Percentiles rank a stretch among this genome's conserved stretches.
Conservation (phyloP, 2,797 vertebrate species). For the Anolis apletophallus region DNA sequence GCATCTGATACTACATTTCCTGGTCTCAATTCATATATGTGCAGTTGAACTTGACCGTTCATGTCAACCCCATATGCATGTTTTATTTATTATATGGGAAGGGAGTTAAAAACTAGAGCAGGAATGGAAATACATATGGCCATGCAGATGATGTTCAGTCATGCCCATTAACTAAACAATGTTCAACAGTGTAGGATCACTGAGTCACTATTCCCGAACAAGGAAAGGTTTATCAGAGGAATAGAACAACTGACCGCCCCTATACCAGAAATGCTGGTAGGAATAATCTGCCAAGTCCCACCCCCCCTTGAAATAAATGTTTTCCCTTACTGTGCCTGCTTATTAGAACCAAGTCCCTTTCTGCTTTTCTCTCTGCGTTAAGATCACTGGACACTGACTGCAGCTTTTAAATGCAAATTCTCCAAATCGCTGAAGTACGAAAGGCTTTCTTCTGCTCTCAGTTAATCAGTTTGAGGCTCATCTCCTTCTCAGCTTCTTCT, state of each 20-base stretch:
- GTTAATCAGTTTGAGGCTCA: conserved; percentile 26
- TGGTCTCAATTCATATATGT: neutral
- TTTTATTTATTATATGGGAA: neutral
- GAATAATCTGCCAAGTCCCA: neutral
- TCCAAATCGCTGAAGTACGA: conserved; percentile 23
- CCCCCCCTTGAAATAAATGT: neutral
- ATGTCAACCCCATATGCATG: too few relatives aligned
- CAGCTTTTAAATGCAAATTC: conserved; percentile 37
- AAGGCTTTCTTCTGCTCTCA: neutral
- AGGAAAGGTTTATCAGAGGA: neutral
- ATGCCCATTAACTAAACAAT: too few relatives aligned
- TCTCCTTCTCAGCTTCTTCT: conserved; percentile 13
- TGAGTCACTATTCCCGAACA: neutral
- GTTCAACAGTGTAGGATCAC: neutral
- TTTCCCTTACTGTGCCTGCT: neutral
- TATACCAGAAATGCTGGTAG: neutral
- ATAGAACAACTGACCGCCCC: too few relatives aligned
- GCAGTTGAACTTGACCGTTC: neutral
- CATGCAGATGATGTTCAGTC: too few relatives aligned
- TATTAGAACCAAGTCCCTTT: neutral
- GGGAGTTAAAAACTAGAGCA: neutral
- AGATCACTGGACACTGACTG: conserved; percentile 23
- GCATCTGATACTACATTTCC: neutral
- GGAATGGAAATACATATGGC: too few relatives aligned
- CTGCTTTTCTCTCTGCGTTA: conserved; percentile 1